phyloP scores from a whole-genome alignment of 2,888 invertebrate species.

The Lithophane leautieri region DNA sequence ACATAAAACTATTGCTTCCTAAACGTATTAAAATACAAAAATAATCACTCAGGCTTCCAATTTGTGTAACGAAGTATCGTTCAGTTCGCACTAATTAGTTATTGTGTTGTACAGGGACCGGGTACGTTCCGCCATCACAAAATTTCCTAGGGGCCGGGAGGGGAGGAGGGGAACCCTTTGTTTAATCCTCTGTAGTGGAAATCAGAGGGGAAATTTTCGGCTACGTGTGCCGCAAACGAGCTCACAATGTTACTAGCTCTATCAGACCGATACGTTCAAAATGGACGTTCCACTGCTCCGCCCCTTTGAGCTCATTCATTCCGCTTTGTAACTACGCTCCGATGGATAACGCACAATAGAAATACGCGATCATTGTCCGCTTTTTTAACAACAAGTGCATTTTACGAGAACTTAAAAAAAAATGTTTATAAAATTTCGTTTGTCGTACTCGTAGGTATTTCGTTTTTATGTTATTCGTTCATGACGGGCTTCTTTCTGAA shows the following conservation, averaged over 20 bases:
- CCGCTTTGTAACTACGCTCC: slow-evolving; percentile 1
- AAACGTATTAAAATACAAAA: slow-evolving; percentile 8
- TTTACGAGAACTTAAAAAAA: background rate
- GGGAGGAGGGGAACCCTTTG: slow-evolving; percentile 7
- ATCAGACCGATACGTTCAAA: slow-evolving; percentile 16
- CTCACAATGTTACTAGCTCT: slow-evolving; percentile 12
- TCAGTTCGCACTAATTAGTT: slow-evolving; percentile 34
- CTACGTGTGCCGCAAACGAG: slow-evolving; percentile 1
- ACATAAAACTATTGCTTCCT: background rate
- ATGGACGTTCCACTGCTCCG: slow-evolving; percentile 4
- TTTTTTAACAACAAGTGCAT: slow-evolving; percentile 9
- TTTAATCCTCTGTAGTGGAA: slow-evolving; percentile 15
- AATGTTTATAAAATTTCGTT: background rate
- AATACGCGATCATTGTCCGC: slow-evolving; percentile 11
- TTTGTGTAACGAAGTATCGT: slow-evolving; percentile 25
- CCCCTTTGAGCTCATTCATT: slow-evolving; percentile 5
- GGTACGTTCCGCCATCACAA: slow-evolving; percentile 7
- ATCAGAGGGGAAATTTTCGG: slow-evolving; percentile 19
- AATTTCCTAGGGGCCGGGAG: background rate
- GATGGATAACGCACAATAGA: slow-evolving; percentile 14
- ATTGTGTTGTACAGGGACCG: slow-evolving; percentile 3
- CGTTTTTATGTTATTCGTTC: background rate
- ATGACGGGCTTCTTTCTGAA: background rate
- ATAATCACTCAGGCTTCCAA: slow-evolving; percentile 23
- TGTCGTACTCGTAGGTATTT: background rate